Evolutionary conservation across 2,888 invertebrate species (phyloP).

Genomic region (Philopedon plagiatum): DNA sequence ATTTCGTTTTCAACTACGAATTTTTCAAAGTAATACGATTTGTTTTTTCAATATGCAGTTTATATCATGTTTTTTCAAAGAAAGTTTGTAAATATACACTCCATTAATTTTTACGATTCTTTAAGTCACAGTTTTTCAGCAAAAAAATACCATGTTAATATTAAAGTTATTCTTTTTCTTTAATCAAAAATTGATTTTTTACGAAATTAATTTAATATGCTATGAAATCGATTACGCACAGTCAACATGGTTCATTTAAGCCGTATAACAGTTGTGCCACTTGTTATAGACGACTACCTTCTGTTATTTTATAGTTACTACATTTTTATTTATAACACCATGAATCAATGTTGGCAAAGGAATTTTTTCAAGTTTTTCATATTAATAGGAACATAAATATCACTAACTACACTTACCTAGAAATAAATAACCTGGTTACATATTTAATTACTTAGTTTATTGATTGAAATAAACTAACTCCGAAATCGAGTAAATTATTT

Average conservation of each 20-base stretch:
- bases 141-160: too few relatives aligned
- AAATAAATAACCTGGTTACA: neutral
- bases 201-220: too few relatives aligned
- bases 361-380: neutral
- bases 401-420: neutral
- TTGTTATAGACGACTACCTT: neutral
- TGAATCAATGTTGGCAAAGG: slow-evolving; percentile 6
- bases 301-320: slow-evolving; percentile 1
- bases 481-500: neutral
- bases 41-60: too few relatives aligned
- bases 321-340: slow-evolving; percentile 16
- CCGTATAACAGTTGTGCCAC: neutral
- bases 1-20: too few relatives aligned
- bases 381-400: neutral
- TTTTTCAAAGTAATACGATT: too few relatives aligned
- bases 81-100: too few relatives aligned
- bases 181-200: too few relatives aligned
- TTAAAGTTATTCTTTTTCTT: too few relatives aligned
- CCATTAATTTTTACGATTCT: too few relatives aligned
- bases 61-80: too few relatives aligned
- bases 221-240: neutral
- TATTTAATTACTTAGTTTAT: neutral
- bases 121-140: too few relatives aligned
- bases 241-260: neutral
- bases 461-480: neutral